Evolutionary conservation across 1,140 invertebrate species (phyloP).

Genomic region (Pseudomyrmex concolor): DNA sequence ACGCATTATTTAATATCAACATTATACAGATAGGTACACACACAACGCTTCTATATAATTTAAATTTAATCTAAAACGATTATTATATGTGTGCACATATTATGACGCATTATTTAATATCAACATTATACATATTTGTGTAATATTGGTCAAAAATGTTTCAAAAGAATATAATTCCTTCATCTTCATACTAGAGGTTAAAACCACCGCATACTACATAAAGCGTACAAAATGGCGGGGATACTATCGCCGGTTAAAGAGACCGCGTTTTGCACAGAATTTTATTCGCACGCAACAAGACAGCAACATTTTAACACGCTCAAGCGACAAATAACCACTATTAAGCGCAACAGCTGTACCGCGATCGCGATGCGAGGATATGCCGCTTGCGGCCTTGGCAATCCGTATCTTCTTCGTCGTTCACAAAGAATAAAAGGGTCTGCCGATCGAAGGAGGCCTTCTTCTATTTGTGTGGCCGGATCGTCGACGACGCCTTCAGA

Average conservation of each 20-base stretch:
- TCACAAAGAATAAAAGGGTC: conserved; percentile 47
- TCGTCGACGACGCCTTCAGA: conserved; percentile 44
- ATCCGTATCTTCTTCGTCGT: conserved; percentile 29
- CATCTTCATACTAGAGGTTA: not conserved
- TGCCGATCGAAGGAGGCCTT: conserved; percentile 18
- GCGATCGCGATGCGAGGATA: conserved; percentile 47
- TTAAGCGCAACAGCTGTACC: conserved; percentile 56
- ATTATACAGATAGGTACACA: not conserved
- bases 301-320: conserved; percentile 60
- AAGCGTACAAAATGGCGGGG: conserved; percentile 34
- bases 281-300: conserved; percentile 48
- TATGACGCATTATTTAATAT: not conserved
- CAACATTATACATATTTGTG: not conserved
- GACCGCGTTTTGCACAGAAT: conserved; percentile 25
- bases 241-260: conserved; percentile 32
- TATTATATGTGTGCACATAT: no score
- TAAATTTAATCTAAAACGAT: conserved; percentile 19
- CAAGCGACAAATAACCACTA: conserved; percentile 59
- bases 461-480: conserved; percentile 59
- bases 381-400: conserved; percentile 49
- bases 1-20: not conserved
- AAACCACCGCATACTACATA: conserved; percentile 32
- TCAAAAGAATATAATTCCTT: not conserved
- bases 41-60: not conserved
- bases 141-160: conserved; percentile 29